Conservation (phyloP, 1,140 invertebrate genomes). For the Danaus plexippus region DNA sequence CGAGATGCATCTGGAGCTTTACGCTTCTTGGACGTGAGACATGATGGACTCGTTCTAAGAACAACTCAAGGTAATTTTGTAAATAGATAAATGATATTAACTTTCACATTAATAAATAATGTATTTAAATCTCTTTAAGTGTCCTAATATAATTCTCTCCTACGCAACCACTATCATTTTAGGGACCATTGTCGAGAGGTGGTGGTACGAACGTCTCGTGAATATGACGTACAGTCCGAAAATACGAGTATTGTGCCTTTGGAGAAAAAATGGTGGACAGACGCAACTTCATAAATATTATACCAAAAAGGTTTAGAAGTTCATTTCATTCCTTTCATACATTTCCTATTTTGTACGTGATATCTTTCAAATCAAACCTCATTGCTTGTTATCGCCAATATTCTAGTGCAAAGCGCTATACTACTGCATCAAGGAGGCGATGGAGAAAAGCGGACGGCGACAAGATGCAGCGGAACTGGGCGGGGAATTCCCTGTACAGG, state of each 20-base stretch:
- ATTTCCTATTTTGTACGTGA: not conserved
- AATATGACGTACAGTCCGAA: conserved; percentile 99
- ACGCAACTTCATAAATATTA: conserved; percentile 99
- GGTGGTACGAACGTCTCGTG: conserved; percentile 99
- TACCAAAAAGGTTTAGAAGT: conserved; percentile 90
- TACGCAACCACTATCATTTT: conserved; percentile 20
- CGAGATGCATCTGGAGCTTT: conserved; percentile 94
- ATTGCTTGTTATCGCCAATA: not conserved
- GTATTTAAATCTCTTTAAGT: not conserved
- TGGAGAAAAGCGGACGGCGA: conserved; percentile 94
- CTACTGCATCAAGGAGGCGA: conserved; percentile 98
- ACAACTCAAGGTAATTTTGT: conserved; percentile 82
- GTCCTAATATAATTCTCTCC: conserved; percentile 2
- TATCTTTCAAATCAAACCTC: not conserved
- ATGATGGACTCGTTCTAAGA: conserved; percentile 95
- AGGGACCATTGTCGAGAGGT: conserved; percentile 94
- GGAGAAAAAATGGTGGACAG: conserved; percentile 91
- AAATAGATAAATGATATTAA: conserved; percentile 75
- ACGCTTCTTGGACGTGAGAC: conserved; percentile 97
- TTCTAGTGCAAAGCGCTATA: conserved; percentile 97
- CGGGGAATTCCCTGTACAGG: conserved; percentile 98
- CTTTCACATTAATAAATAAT: conserved; percentile 1
- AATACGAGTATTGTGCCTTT: conserved; percentile 96
- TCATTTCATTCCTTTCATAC: not conserved
- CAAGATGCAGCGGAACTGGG: conserved; percentile 91